Evolutionary conservation across 2,888 invertebrate genomes (phyloP).

Genomic region (Labia minor): DNA sequence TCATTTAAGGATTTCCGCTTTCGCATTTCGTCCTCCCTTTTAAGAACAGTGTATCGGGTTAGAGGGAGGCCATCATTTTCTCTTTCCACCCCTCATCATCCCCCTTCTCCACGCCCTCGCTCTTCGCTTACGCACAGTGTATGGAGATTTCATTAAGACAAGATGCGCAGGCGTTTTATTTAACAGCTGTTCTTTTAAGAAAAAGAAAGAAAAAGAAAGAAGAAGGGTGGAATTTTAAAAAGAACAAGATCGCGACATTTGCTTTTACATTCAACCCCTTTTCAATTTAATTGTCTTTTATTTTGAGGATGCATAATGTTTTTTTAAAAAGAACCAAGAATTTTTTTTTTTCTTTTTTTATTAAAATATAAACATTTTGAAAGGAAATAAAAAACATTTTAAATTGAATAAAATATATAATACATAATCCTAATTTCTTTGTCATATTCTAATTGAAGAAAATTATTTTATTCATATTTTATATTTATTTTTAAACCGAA

Average conservation of each 20-base stretch:
- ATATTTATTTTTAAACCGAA: too few species aligned
- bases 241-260: conserved; percentile 1
- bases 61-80: background rate
- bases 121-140: background rate
- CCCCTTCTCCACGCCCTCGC: too few species aligned
- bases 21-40: background rate
- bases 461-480: too few species aligned
- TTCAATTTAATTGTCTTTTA: background rate
- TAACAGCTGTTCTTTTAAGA: background rate
- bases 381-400: too few species aligned
- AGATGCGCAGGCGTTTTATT: background rate
- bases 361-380: too few species aligned
- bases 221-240: background rate
- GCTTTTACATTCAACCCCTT: background rate
- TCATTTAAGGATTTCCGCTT: conserved; percentile 1
- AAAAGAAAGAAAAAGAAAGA: background rate
- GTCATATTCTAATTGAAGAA: too few species aligned
- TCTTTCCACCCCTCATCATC: too few species aligned
- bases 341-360: too few species aligned
- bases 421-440: too few species aligned
- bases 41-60: background rate
- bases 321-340: too few species aligned
- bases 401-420: too few species aligned
- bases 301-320: background rate
- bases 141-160: conserved; percentile 4